phyloP scores from a whole-genome alignment of 1,140 invertebrate genomes.

The Trissolcus basalis region DNA sequence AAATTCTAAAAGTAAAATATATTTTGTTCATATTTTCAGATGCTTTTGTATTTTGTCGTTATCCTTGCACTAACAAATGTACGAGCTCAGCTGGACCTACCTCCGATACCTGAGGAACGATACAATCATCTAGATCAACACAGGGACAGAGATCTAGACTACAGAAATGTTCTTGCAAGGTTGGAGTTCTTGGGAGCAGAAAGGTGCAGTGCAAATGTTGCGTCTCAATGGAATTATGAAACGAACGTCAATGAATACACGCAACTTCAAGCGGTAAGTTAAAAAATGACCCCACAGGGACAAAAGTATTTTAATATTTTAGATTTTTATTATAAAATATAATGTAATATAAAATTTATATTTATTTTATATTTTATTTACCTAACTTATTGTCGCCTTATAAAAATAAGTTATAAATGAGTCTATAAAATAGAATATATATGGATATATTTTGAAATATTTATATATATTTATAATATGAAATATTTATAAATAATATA shows the following conservation, averaged over 20 bases:
- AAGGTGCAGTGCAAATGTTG: slow-evolving; percentile 88
- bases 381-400: too few species aligned
- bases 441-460: too few species aligned
- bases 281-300: too few species aligned
- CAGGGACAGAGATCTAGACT: slow-evolving; percentile 62
- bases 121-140: slow-evolving; percentile 36
- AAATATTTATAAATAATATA: too few species aligned
- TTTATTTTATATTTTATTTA: too few species aligned
- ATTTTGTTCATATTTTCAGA: slow-evolving; percentile 39
- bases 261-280: slow-evolving; percentile 87
- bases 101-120: slow-evolving; percentile 60
- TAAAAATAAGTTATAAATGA: too few species aligned
- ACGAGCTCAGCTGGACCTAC: slow-evolving; percentile 68
- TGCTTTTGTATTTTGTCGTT: slow-evolving; percentile 42
- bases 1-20: not conserved
- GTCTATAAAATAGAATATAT: too few species aligned
- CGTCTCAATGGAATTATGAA: slow-evolving; percentile 91
- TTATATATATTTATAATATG: too few species aligned
- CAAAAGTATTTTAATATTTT: too few species aligned
- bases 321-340: too few species aligned
- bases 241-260: slow-evolving; percentile 89
- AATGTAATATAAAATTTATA: too few species aligned
- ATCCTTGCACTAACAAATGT: slow-evolving; percentile 47
- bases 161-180: slow-evolving; percentile 78
- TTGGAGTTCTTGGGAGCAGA: slow-evolving; percentile 84